Evolutionary conservation across 2,888 invertebrate genomes (phyloP), one percentile per base, ranked within the genome.

Genomic region (Anagyrus pseudococci): DNA sequence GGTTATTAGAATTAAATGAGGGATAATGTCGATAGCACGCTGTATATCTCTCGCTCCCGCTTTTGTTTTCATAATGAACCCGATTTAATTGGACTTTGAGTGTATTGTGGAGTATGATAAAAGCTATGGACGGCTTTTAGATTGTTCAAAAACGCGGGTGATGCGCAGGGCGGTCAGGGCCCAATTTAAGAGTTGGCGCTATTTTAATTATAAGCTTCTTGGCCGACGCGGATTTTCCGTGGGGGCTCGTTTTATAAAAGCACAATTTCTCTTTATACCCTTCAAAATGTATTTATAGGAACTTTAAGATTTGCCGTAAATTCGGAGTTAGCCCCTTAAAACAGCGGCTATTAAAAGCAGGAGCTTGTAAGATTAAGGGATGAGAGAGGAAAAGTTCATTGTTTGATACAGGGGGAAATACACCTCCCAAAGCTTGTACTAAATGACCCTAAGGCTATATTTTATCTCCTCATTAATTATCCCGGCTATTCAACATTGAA

Each of bases 341-440:
- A 44, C 60, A 61, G 43, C 25, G 54, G 49, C 49, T 60, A 49
- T 23, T 47, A 33, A 43, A 43, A 48, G 26, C 15, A 47, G 69
- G 68, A 26, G 57, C 41, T 61, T 37, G 17, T 22, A 6, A 20
- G 48, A 48, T n/a, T 23, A 59, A 25, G 26, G 67, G 70, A 68
- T 68, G 69, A 67, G 70, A 68, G 68, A 69, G 71, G 68, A 67
- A 66, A 37, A 67, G 68, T 72, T 72, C 62, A 53, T 57, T 61
- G 57, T 53, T 37, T 23, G 20, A 37, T 61, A 54, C 49, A 22
- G 29, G 60, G 33, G 13, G 15, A 37, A 56, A 62, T 43, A 56
- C 20, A 62, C 61, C 61, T 49, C 50, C 56, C 56, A 50, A 62
- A 43, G 23, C 61, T 33, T 46, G 61, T 62, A 44, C 55, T n/a